Evolutionary conservation across 2,113 vertebrate species (phyloP), one percentile per base, ranked within the genome.

Genomic region (Canis aureus): DNA sequence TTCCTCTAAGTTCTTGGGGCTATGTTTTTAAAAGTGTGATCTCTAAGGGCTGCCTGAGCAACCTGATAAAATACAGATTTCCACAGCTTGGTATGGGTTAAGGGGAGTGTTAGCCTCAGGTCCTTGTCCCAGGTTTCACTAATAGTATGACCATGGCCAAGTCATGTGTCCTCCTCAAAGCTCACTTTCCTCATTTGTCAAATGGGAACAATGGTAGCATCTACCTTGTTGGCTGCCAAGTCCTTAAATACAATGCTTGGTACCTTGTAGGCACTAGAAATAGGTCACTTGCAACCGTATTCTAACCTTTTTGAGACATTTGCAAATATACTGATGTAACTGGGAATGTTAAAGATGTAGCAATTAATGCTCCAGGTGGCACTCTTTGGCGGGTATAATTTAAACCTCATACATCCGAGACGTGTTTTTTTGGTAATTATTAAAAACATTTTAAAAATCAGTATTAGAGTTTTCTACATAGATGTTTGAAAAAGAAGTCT

Each of bases 401-500:
- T 96, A 98, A 98, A 96, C 92, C 92, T 95, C 93, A 96, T 66
- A 8, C n/a, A 92, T 84, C 96, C 97, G 96, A 94, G 84, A 73
- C 12, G 17, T 87, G 89, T 82, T 38, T 91, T 67, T 82, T 98
- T 96, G 25, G 64, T 97, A 94, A 97, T 98, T 98, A 88, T 98
- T 91, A 82, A 95, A 91, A 91, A 78, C 69, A 67, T 94, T 97
- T 91, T 27, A 62, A 82, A 74, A 96, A 97, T 97, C 93, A 92
- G 96, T 97, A 96, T 98, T 98, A 96, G 49, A 69, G 32, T 91
- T 98, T 97, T 98, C 98, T 97, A 93, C 97, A 97, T 91, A 57
- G 97, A 96, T 96, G 81, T 98, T 98, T 98, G 98, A 98, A 98
- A 98, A 96, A 86, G 91, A 97, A 98, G 98, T 99, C 98, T 99